Evolutionary conservation across 1,140 invertebrate species (phyloP), one percentile per base, ranked within the genome.

Genomic region (Pentalonia nigronervosa): DNA sequence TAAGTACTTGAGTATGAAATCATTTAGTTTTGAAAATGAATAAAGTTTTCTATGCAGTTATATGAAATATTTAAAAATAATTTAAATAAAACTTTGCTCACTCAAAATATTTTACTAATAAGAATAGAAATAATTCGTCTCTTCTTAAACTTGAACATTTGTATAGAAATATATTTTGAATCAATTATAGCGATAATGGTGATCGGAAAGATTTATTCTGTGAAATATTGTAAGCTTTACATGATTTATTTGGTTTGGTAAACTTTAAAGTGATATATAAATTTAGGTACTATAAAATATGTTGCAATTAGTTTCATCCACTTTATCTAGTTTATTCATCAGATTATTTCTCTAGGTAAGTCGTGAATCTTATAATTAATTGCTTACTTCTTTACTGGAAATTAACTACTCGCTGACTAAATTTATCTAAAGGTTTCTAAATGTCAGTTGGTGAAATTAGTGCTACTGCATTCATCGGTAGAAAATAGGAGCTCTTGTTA

Each of bases 341-440:
- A n/a, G 14, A n/a, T 76, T 76, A 76, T 76, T n/a, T 76, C 11
- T n/a, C 60, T 76, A 76, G 60, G 60, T 76, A n/a, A 76, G 60
- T n/a, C 17, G 4, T 84, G 36, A 45, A 84, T 41, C 83, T 84
- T 84, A 23, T 23, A 23, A 36, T 84, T 84, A 25, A 41, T 41
- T 41, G 83, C 36, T 41, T 9, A 45, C 41, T 36, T 84, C 45
- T 87, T 48, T 34, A 87, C 47, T n/a, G 86, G 1, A 48, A 87
- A 87, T 87, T 87, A 87, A 87, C 86, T 87, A 48, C 45, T 14
- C 45, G 47, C 50, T n/a, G 30, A 47, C 47, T 50, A 34, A 48
- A 87, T 87, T 87, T 87, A 87, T 48, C 47, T 87, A 41, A 34
- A n/a, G 86, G 84, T 47, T 86, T 76, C 60, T 45, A 86, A n/a